Base-by-base conservation (phyloP, 2,888 invertebrate genomes). In the Neuroscelio doddi region DNA sequence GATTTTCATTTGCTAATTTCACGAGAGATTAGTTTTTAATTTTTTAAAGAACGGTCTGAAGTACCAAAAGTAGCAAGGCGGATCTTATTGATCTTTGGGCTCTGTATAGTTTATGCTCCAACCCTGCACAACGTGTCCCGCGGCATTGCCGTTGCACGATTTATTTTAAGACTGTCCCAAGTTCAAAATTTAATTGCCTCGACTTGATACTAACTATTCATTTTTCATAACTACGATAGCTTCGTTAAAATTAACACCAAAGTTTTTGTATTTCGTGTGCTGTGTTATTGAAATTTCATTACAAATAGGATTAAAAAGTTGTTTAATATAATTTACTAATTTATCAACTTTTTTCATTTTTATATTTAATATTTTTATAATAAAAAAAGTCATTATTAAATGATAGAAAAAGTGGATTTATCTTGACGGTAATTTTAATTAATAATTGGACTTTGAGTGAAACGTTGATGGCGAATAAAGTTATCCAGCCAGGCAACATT, bases 1-100 rank as follows among this genome's bases (percentile, higher is more conserved):
- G n/a, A n/a, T n/a, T n/a, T 14, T 34, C 15, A 8, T 1, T 34
- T 12, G n/a, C 34, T 34, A 9, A 34, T 34, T 34, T 34, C 1
- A 15, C 15, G 21, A 21, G 21, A 21, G 14, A n/a, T 3, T 21
- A 21, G 14, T 34, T 32, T 38, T 10, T 26, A 30, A 45, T 56
- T 47, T 9, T 39, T 32, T 17, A 32, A 4, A 3, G 9, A 30
- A 55, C 24, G 5, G 38, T 45, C 34, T 24, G 8, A 5, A 45
- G 38, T 21, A 26, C n/a, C 41, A 56, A 45, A 44, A 50, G 45
- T 45, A 50, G 41, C 58, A 16, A 21, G 27, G 24, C 45, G 45
- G 49, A 58, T 58, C 49, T 58, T 58, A 58, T 58, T 58, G 58
- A 58, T 58, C 50, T 58, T 16, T 8, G 10, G 44, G 26, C 58